Evolutionary conservation across 2,888 invertebrate species (phyloP).

Genomic region (Darwinula stevensoni): DNA sequence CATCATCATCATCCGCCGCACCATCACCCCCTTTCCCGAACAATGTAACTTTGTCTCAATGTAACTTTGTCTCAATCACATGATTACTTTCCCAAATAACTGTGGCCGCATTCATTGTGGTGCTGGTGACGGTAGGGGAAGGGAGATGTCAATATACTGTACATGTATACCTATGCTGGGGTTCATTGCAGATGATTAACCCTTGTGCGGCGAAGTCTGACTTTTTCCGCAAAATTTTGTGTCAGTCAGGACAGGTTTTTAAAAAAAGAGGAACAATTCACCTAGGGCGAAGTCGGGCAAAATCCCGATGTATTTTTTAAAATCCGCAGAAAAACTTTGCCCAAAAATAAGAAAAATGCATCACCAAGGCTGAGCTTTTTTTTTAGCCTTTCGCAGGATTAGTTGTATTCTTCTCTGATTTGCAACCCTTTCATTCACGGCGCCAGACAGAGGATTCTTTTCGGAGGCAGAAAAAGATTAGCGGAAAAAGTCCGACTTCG

Average conservation of each 20-base stretch:
- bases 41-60: slow-evolving; percentile 2
- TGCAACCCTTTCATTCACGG: too few species aligned
- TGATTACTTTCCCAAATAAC: slow-evolving; percentile 2
- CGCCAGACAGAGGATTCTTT: too few species aligned
- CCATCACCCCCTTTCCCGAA: slow-evolving; percentile 2
- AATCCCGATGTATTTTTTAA: background rate
- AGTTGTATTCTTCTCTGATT: too few species aligned
- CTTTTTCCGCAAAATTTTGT: slow-evolving; percentile 2
- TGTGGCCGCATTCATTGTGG: slow-evolving; percentile 2
- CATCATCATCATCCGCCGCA: slow-evolving; percentile 2
- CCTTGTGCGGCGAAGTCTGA: slow-evolving; percentile 2
- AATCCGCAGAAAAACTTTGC: too few species aligned
- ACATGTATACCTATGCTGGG: background rate
- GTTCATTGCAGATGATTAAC: slow-evolving; percentile 2
- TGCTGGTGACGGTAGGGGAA: slow-evolving; percentile 2
- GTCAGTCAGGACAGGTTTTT: slow-evolving; percentile 2
- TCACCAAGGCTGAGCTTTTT: too few species aligned
- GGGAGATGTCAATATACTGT: slow-evolving; percentile 1
- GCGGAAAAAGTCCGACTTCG: too few species aligned
- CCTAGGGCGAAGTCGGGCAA: slow-evolving; percentile 2
- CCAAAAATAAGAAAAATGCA: too few species aligned
- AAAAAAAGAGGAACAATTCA: slow-evolving; percentile 2
- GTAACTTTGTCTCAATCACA: slow-evolving; percentile 1
- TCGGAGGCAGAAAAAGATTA: too few species aligned
- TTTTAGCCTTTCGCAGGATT: too few species aligned